Percentiles rank a stretch among this genome's conserved stretches.
Conservation (phyloP, 1,140 invertebrate species). For the Lepidurus apus region DNA sequence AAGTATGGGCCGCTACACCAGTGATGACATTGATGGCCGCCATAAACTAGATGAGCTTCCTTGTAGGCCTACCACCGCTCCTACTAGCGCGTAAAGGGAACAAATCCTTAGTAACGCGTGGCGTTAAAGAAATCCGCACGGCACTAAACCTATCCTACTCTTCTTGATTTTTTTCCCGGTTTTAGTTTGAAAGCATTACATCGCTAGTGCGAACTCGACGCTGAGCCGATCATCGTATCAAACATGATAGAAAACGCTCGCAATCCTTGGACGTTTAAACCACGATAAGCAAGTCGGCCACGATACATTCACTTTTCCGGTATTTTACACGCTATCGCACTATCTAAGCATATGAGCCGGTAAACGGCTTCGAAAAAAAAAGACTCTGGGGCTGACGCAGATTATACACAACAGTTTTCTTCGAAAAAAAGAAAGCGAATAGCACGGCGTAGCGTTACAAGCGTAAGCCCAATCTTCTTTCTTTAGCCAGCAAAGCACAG, state of each 20-base stretch:
- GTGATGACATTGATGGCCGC: constrained; percentile 8
- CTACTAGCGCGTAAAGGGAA: neutral
- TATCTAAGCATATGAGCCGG: neutral
- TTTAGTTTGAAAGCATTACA: too few species aligned
- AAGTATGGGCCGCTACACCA: neutral
- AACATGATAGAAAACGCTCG: too few species aligned
- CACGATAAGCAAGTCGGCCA: neutral
- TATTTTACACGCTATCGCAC: neutral
- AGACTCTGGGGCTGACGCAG: neutral
- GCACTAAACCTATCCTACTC: too few species aligned
- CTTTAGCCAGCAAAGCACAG: constrained; percentile 17
- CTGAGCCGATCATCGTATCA: too few species aligned
- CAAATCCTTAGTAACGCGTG: neutral
- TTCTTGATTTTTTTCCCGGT: too few species aligned
- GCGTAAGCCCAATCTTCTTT: neutral
- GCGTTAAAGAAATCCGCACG: too few species aligned
- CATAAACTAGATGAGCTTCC: constrained; percentile 14
- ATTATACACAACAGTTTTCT: neutral
- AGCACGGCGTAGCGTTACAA: neutral
- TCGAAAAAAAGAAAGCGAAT: neutral
- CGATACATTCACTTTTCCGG: neutral
- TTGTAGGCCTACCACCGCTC: neutral
- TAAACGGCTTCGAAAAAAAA: neutral
- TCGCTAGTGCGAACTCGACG: too few species aligned
- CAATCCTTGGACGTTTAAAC: neutral